Evolutionary conservation across 2,113 vertebrate genomes (phyloP).

Genomic region (Carassius auratus): DNA sequence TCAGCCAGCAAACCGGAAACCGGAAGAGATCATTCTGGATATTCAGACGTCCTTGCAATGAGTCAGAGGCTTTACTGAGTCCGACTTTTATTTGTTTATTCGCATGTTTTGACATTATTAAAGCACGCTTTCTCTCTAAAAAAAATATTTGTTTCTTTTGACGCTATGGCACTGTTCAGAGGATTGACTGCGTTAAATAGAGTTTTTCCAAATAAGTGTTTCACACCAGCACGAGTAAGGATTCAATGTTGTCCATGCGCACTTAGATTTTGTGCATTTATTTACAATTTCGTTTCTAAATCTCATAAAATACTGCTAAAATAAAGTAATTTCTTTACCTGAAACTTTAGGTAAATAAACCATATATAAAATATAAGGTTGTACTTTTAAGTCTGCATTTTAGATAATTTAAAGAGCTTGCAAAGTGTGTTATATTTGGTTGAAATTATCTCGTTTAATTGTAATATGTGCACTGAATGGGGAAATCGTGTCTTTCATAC

Average conservation of each 20-base stretch:
- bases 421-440: neutral
- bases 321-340: neutral
- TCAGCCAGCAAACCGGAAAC: conserved; percentile 24
- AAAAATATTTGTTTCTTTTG: neutral
- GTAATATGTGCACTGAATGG: neutral
- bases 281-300: neutral
- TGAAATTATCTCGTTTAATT: neutral
- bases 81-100: neutral
- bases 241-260: neutral
- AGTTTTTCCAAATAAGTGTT: neutral
- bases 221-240: conserved; percentile 9
- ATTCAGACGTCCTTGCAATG: neutral
- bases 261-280: neutral
- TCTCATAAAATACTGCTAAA: neutral
- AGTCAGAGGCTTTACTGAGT: neutral
- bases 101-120: neutral
- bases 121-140: neutral
- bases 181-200: neutral
- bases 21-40: neutral
- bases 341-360: neutral
- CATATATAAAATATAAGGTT: neutral
- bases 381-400: neutral
- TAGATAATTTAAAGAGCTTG: neutral
- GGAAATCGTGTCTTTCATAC: neutral
- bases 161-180: neutral